Evolutionary conservation across 2,797 vertebrate genomes (phyloP), one percentile per base, ranked within the genome.

Genomic region (Melanotaenia trifasciata): DNA sequence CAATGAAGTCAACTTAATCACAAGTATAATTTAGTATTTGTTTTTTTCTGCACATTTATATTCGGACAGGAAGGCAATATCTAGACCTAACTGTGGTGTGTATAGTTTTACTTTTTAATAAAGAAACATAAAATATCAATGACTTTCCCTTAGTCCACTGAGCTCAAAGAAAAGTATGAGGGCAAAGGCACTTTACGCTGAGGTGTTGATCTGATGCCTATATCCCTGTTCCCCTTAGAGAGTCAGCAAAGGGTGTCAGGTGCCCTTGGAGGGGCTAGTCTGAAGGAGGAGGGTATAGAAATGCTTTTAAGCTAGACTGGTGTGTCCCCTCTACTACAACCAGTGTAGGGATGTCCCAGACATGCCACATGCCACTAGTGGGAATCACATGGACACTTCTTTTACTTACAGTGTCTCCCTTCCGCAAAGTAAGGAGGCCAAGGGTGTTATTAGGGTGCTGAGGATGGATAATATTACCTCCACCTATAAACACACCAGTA

Each of bases 331-430:
- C 66, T 71, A 74, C 76, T 84, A 81, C 70, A n/a, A 51, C 38
- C 45, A 78, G 59, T 12, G 3, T 9, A 79, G 90, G 92, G 90
- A 83, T 88, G 69, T 86, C 91, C 90, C 84, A 84, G 81, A 87
- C 81, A 79, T 69, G 79, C 77, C 60, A 28, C 72, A 65, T 79
- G 74, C 80, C 80, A 32, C 78, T 64, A 72, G 60, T 61, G 77
- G 67, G 58, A 67, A 64, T 65, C 72, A 84, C 74, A 22, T 73
- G 66, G 75, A 51, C 72, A 64, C 36, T 56, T 72, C 72, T 72
- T 83, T 76, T 78, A 67, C 67, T 76, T 70, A 80, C 78, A 63
- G 58, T 45, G 66, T 71, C 71, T 57, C 62, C 62, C 35, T n/a
- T 79, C 45, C 58, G 53, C 63, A 69, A 60, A 59, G 36, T 10